Base-by-base conservation (phyloP, 1,140 invertebrate genomes). In the Drosophila sulfurigaster region DNA sequence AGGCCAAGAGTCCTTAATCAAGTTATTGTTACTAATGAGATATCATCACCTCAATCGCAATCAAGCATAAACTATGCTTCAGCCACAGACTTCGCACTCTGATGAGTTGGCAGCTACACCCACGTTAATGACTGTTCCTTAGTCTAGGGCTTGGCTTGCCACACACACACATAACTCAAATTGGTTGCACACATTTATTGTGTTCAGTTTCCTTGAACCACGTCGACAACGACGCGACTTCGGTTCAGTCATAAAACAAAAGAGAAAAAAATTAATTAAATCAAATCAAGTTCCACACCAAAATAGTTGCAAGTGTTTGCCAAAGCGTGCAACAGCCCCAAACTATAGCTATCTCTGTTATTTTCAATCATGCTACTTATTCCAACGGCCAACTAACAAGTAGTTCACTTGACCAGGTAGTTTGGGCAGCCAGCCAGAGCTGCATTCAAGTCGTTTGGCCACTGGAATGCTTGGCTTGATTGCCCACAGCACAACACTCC, bases 371-470 rank as follows among this genome's bases (percentile, higher is more conserved):
- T 30, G 28, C 8, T 54, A 28, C 25, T 45, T 69, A 66, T 57
- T 63, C 49, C 35, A 75, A 38, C 38, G 25, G 38, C 15, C 41
- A 48, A 74, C 83, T 25, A 25, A 25, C 83, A 87, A 87, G 81
- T 83, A 88, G 81, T 89, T 88, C 85, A 88, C 73, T 83, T 87
- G 82, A 87, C 83, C 83, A 88, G 83, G 85, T 89, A 83, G 85
- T 83, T 25, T 83, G 83, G 79, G 74, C 85, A 89, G 64, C 45
- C 70, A 82, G 83, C 85, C 83, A 81, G 10, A 82, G 79, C 45
- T 52, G 48, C 30, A 41, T 43, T 64, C 62, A 20, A 67, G 58
- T 38, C 63, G 45, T 56, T 66, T 58, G 49, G 79, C 72, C 79
- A 73, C 54, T 88, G 85, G 81, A 88, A 88, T 88, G 83, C 73